Evolutionary conservation across 2,797 vertebrate genomes (phyloP), one percentile per base, ranked within the genome.

Genomic region (Phataginus tetradactyla): DNA sequence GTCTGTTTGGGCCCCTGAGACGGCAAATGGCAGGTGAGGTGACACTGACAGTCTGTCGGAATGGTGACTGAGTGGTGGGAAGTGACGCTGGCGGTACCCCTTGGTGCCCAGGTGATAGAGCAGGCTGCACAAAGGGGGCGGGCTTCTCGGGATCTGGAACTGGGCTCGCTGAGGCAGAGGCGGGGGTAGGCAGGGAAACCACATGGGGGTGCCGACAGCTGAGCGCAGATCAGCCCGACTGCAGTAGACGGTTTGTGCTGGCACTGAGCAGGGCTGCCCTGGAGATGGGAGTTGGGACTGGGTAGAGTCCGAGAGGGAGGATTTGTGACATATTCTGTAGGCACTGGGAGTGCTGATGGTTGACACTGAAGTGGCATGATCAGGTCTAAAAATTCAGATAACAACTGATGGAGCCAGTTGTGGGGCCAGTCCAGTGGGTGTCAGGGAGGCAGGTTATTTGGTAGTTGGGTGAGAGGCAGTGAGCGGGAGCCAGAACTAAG

Each of bases 91-190:
- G 51, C 39, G 57, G 27, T 93, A 55, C 17, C 93, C 32, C 45
- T 49, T 61, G 20, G 51, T 17, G 4, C 45, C 51, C 61, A 57
- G 75, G 8, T 87, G 4, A 39, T 49, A 32, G 69, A 18, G 75
- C 23, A 72, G 81, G 61, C 68, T 94, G 81, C 18, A 0, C n/a
- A 32, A 87, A 68, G 45, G 25, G 32, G 45, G 37, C 55, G 55
- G 29, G 78, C 23, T 91, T 93, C 42, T 39, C 64, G 95, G 84
- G 61, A 72, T 63, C 72, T 92, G 88, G 51, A 88, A 84, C 69
- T 92, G 25, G 42, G 78, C 80, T 91, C 45, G 4, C 71, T 45
- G 55, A 57, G 14, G 68, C 49, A 29, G 11, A 77, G 21, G 39
- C 57, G 39, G 84, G 57, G 42, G 63, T 32, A 17, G 66, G 59